Evolutionary conservation across 2,797 vertebrate species (phyloP).

Genomic region (Phoxinus dragarum): DNA sequence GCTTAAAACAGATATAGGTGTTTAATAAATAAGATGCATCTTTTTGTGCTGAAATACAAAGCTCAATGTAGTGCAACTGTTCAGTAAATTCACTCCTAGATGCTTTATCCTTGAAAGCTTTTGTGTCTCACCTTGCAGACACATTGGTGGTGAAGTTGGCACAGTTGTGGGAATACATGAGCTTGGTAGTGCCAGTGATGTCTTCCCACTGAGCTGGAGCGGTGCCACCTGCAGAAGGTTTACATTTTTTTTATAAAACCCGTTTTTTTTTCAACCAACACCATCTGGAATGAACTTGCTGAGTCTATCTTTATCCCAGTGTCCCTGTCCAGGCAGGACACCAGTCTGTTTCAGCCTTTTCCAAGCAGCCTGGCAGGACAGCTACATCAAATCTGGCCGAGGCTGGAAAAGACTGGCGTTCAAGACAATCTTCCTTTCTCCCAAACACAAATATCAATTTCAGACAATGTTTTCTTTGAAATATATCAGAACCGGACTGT

Average conservation of each 20-base stretch:
- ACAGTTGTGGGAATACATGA: constrained; percentile 92
- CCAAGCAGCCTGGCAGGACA: constrained; percentile 55
- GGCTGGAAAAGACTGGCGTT: constrained; percentile 38
- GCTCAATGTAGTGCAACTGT: background rate
- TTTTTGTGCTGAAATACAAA: background rate
- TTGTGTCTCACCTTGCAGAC: constrained; percentile 89
- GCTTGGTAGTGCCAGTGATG: constrained; percentile 97
- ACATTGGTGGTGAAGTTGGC: constrained; percentile 99
- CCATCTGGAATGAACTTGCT: constrained; percentile 57
- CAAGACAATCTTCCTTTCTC: constrained; percentile 41
- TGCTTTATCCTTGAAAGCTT: constrained; percentile 17
- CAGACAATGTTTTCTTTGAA: constrained; percentile 14
- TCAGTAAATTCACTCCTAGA: background rate
- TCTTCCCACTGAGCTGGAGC: constrained; percentile 98
- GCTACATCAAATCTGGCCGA: constrained; percentile 40
- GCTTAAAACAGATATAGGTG: background rate
- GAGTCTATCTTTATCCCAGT: constrained; percentile 55
- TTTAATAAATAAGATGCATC: background rate
- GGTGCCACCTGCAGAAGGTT: constrained; percentile 86
- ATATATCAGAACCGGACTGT: constrained; percentile 37
- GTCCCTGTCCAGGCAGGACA: constrained; percentile 46
- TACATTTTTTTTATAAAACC: constrained; percentile 47
- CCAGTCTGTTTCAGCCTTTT: constrained; percentile 59
- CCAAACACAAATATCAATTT: constrained; percentile 21
- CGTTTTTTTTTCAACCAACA: constrained; percentile 39